A percentile compares a stretch with the other conserved stretches of the same genome.
These are phyloP conservation scores for Parambassis ranga DNA, from an alignment of 2,797 vertebrate species.

Conservation along the genomic window DNA sequence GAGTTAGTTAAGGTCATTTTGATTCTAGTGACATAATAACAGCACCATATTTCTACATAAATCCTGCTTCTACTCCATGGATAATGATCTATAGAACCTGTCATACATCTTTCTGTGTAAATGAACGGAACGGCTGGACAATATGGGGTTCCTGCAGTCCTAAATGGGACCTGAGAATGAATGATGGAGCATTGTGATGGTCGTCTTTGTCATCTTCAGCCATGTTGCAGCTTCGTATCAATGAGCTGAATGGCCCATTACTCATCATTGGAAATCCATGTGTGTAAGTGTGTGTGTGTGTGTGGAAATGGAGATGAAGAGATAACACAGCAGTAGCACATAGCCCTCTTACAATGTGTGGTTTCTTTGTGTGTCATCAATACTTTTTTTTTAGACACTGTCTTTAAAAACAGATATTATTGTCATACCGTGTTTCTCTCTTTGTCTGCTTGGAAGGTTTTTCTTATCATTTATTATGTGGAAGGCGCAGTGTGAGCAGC, in stretches of 20 bases:
- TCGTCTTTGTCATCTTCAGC: constrained; percentile 54
- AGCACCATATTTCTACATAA: constrained; percentile 18
- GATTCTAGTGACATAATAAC: too few relatives aligned
- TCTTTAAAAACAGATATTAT: neutral
- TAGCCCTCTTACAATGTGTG: too few relatives aligned
- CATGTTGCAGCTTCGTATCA: constrained; percentile 51
- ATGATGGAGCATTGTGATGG: constrained; percentile 46
- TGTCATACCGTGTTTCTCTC: neutral
- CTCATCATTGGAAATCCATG: constrained; percentile 42
- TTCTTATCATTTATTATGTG: constrained; percentile 15
- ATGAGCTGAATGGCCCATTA: constrained; percentile 51
- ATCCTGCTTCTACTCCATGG: constrained; percentile 15
- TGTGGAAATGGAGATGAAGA: neutral
- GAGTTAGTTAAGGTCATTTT: constrained; percentile 40
- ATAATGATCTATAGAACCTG: constrained; percentile 45
- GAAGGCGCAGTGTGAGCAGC: constrained; percentile 5
- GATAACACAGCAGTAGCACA: neutral
- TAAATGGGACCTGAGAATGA: constrained; percentile 47
- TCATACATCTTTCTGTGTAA: constrained; percentile 32
- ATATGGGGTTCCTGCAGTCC: constrained; percentile 45
- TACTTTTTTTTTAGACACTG: too few relatives aligned
- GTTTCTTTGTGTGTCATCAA: constrained; percentile 1
- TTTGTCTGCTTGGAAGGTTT: neutral
- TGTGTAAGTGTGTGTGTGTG: neutral
- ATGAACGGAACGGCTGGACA: constrained; percentile 46